phyloP scores from a whole-genome alignment of 2,797 vertebrate genomes.

The Neopelma chrysocephalum region DNA sequence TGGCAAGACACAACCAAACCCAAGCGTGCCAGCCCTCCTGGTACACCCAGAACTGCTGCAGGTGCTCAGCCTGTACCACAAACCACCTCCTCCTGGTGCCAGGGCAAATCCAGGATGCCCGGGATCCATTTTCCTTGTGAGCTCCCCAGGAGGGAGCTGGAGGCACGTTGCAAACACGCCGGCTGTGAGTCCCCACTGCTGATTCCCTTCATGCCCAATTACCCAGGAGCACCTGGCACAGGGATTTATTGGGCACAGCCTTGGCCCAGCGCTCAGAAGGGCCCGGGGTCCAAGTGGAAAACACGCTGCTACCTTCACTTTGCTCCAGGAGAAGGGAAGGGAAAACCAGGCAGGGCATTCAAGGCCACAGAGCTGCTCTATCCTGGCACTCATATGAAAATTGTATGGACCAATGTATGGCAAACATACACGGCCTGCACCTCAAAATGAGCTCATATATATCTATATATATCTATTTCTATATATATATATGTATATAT shows the following conservation, averaged over 20 bases:
- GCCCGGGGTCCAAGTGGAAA: constrained; percentile 64
- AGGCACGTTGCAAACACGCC: constrained; percentile 41
- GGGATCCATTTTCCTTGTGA: background rate
- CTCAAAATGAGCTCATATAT: background rate
- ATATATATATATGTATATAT: too few relatives aligned
- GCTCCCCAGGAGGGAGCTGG: background rate
- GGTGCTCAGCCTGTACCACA: background rate
- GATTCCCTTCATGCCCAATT: constrained; percentile 74
- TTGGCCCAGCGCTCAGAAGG: constrained; percentile 65
- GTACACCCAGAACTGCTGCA: background rate
- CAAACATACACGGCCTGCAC: background rate
- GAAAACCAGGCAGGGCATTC: background rate
- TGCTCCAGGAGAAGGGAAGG: background rate
- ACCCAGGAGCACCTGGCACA: constrained; percentile 69
- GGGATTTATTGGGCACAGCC: constrained; percentile 62
- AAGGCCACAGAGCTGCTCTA: background rate
- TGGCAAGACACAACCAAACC: rapidly evolving
- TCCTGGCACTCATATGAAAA: background rate
- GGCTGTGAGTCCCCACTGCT: constrained; percentile 41
- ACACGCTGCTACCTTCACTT: background rate
- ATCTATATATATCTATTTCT: rapidly evolving
- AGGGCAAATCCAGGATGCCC: background rate
- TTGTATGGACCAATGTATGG: background rate
- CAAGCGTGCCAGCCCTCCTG: background rate
- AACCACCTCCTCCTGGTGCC: rapidly evolving